Evolutionary conservation across 2,888 invertebrate species (phyloP).

Genomic region (Malthinus flaveolus): DNA sequence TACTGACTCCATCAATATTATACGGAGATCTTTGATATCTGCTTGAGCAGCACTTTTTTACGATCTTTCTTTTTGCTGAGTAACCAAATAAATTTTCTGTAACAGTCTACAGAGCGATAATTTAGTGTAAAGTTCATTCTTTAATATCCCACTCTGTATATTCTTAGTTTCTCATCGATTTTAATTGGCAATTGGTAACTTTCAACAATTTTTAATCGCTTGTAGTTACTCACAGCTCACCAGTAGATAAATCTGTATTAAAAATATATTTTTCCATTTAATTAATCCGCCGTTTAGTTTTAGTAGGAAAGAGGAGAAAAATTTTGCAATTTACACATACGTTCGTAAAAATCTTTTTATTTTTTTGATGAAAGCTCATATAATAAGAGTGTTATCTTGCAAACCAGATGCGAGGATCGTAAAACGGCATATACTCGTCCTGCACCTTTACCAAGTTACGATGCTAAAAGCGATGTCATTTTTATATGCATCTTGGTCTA

Average conservation of each 20-base stretch:
- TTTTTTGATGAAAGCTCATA: constrained; percentile 16
- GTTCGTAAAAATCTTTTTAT: constrained; percentile 8
- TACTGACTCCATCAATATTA: too few species aligned
- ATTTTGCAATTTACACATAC: background rate
- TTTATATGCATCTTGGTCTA: constrained; percentile 27
- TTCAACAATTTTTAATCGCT: too few species aligned
- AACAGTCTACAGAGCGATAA: too few species aligned
- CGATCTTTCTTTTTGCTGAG: background rate
- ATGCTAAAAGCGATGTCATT: constrained; percentile 24
- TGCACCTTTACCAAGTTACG: constrained; percentile 22
- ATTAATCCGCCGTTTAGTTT: too few species aligned
- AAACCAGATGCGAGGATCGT: constrained; percentile 28
- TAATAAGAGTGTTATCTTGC: constrained; percentile 28
- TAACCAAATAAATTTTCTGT: too few species aligned
- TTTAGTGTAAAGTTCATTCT: background rate
- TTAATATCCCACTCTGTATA: background rate
- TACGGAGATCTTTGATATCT: too few species aligned
- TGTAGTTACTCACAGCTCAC: too few species aligned
- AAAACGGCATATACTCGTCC: constrained; percentile 22
- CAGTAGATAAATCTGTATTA: too few species aligned
- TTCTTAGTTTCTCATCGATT: background rate
- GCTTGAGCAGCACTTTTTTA: too few species aligned
- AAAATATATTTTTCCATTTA: too few species aligned
- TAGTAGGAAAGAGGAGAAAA: background rate
- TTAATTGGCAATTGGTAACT: too few species aligned